phyloP scores from a whole-genome alignment of 2,888 invertebrate species.

The Thereva unica region DNA sequence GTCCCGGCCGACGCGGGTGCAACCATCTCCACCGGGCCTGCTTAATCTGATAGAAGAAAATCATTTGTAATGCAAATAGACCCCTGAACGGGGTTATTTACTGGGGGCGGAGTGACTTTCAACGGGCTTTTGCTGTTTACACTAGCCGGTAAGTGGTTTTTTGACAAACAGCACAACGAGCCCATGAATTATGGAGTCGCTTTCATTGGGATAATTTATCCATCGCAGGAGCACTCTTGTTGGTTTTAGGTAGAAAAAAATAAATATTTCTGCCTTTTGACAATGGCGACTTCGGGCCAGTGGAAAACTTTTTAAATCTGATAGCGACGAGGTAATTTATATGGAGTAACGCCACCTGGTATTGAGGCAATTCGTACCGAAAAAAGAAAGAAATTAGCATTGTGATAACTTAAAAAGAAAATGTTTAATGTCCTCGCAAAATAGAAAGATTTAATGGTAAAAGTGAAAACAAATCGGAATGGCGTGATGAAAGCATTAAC shows the following conservation, averaged over 20 bases:
- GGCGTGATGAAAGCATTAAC: no score
- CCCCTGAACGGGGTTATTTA: slow-evolving; percentile 2
- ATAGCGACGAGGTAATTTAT: no score
- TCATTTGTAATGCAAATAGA: slow-evolving; percentile 33
- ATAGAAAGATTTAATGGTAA: no score
- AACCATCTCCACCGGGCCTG: not conserved
- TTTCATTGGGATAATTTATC: slow-evolving; percentile 16
- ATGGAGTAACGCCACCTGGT: no score
- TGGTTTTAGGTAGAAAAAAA: not conserved
- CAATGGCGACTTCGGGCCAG: not conserved
- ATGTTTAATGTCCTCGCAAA: no score
- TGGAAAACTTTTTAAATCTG: no score
- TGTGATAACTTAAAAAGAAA: no score
- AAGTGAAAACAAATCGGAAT: no score
- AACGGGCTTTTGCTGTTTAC: slow-evolving; percentile 13
- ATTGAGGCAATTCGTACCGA: no score
- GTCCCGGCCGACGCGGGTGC: not conserved
- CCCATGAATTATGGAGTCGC: slow-evolving; percentile 14
- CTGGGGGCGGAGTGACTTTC: slow-evolving; percentile 8
- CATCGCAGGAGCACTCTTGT: not conserved
- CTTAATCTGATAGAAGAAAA: slow-evolving; percentile 17
- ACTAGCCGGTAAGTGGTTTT: slow-evolving; percentile 17
- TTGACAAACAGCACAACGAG: slow-evolving; percentile 13
- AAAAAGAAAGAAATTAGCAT: no score
- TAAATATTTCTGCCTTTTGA: not conserved